A percentile compares a stretch with the other conserved stretches of the same genome.
phyloP scores from a whole-genome alignment of 2,113 vertebrate species.

The Otus sunia region DNA sequence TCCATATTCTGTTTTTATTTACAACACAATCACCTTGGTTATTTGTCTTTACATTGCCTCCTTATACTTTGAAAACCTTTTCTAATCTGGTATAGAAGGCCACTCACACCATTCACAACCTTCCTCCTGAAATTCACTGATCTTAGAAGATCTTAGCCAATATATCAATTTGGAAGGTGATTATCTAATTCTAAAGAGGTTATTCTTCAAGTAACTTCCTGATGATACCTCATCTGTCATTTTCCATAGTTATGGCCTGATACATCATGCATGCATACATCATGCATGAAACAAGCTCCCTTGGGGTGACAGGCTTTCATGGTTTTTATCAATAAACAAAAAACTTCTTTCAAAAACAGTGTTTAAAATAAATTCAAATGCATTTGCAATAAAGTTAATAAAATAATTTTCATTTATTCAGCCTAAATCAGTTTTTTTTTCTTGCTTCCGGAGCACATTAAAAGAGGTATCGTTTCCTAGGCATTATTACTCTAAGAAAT shows the following conservation, averaged over 20 bases:
- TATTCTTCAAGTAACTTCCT: not conserved
- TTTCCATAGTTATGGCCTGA: not conserved
- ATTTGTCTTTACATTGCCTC: not conserved
- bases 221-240: not conserved
- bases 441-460: not conserved
- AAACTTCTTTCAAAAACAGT: not conserved
- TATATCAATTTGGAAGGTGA: not conserved
- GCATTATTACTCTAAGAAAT: not conserved
- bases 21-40: not conserved
- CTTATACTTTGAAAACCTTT: not conserved
- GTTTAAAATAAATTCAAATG: not conserved
- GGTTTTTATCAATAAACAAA: not conserved
- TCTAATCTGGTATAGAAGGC: not conserved
- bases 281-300: not conserved
- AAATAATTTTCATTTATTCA: not conserved
- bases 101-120: not conserved
- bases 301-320: not conserved
- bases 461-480: not conserved
- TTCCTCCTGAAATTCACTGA: not conserved
- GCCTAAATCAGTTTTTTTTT: not conserved
- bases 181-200: not conserved
- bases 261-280: too few relatives aligned
- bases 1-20: not conserved
- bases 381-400: not conserved
- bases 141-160: not conserved